These are phyloP conservation scores for Cynopterus brachyotis DNA, from an alignment of 2,113 vertebrate species.

Conservation along the genomic window DNA sequence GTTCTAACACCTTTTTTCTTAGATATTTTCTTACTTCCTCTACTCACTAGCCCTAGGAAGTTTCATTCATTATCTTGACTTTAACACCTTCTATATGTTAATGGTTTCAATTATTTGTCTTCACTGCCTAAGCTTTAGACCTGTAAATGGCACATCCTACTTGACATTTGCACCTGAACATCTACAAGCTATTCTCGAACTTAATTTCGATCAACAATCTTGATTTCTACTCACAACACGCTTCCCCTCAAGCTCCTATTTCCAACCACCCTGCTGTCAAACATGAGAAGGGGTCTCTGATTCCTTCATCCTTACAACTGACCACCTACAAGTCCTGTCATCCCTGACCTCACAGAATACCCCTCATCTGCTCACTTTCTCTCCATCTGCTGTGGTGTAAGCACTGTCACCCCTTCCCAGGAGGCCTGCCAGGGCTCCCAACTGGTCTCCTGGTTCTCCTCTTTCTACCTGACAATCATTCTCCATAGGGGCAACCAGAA, in stretches of 20 bases:
- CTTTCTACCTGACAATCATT: background rate
- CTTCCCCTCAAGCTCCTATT: background rate
- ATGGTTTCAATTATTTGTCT: background rate
- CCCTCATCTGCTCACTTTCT: background rate
- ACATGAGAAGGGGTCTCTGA: background rate
- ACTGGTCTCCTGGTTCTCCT: background rate
- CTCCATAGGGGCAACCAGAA: background rate
- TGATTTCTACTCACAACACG: background rate
- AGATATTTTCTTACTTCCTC: background rate
- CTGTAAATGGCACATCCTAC: background rate
- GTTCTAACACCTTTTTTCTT: background rate
- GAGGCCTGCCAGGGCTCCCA: fast-evolving
- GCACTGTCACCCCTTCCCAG: background rate
- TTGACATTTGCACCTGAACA: background rate
- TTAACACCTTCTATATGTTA: background rate
- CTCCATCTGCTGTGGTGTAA: background rate
- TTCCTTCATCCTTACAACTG: background rate
- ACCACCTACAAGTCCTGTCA: background rate
- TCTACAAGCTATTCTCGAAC: background rate
- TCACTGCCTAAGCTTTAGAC: background rate
- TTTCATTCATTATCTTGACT: background rate
- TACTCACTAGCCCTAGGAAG: background rate
- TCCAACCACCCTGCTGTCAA: background rate
- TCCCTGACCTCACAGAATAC: background rate
- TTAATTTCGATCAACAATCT: background rate